Percentiles rank a stretch among this genome's conserved stretches.
Conservation (phyloP, 2,113 vertebrate genomes). For the Macrotus californicus region DNA sequence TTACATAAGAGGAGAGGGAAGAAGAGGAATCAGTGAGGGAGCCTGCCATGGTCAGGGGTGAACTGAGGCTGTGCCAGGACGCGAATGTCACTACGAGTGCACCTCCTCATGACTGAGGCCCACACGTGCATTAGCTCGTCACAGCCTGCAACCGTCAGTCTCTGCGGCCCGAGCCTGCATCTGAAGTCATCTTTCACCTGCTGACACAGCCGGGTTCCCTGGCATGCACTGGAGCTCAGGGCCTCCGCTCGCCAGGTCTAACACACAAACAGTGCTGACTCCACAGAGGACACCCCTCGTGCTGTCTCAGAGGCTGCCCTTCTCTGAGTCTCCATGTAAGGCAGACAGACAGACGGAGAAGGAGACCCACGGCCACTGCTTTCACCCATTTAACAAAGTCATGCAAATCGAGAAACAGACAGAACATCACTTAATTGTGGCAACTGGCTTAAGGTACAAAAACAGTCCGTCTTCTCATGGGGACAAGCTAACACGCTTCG, state of each 20-base stretch:
- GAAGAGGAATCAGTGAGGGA: background rate
- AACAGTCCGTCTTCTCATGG: background rate
- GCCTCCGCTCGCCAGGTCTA: background rate
- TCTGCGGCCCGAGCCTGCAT: background rate
- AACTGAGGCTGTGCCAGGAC: rapidly evolving
- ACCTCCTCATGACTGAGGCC: background rate
- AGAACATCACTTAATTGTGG: background rate
- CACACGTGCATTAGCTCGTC: rapidly evolving
- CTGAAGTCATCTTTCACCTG: background rate
- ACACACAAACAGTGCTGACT: background rate
- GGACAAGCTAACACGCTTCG: background rate
- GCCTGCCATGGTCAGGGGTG: background rate
- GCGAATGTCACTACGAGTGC: rapidly evolving
- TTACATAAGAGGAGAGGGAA: background rate
- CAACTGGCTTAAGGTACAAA: background rate
- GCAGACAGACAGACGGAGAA: background rate
- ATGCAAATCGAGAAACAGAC: background rate
- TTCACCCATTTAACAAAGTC: background rate
- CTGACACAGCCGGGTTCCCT: background rate
- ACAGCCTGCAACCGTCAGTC: rapidly evolving
- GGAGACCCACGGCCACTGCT: rapidly evolving
- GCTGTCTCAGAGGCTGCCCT: background rate
- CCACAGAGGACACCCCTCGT: background rate
- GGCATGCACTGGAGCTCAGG: background rate
- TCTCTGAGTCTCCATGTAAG: background rate